Evolutionary conservation across 2,888 invertebrate species (phyloP).

Genomic region (Tigriopus californicus): DNA sequence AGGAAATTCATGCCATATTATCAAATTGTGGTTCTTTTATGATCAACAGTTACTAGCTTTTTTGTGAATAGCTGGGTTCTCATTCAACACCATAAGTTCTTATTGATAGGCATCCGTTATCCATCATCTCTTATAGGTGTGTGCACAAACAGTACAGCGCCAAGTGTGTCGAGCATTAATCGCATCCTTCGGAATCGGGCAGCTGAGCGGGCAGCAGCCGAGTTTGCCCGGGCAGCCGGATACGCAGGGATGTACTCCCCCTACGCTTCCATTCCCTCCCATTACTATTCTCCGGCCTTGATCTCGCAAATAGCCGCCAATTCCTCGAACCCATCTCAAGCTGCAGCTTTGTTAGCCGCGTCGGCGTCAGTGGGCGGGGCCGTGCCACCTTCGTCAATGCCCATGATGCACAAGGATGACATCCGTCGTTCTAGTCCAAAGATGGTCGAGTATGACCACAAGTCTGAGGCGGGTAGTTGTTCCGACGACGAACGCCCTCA

Average conservation of each 20-base stretch:
- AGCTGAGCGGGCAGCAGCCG: slow-evolving; percentile 85
- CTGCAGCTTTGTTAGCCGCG: not conserved
- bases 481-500: slow-evolving; percentile 52
- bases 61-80: not conserved
- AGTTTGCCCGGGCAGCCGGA: slow-evolving; percentile 67
- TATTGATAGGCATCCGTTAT: not conserved
- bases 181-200: slow-evolving; percentile 86
- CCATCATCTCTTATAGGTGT: slow-evolving; percentile 41
- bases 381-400: not conserved
- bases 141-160: slow-evolving; percentile 84
- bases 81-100: not conserved
- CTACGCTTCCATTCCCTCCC: not conserved
- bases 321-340: not conserved
- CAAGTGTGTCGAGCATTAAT: slow-evolving; percentile 91
- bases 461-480: not conserved
- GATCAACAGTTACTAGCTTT: no score
- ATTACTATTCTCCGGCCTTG: not conserved
- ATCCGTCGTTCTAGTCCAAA: not conserved
- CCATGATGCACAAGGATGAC: not conserved
- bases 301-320: not conserved
- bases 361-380: not conserved
- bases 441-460: not conserved
- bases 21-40: no score
- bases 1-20: no score
- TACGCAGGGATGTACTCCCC: not conserved